Percentiles rank a stretch among this genome's conserved stretches.
These are phyloP conservation scores for Adelphocoris suturalis DNA, from an alignment of 2,888 invertebrate species.

Conservation along the genomic window DNA sequence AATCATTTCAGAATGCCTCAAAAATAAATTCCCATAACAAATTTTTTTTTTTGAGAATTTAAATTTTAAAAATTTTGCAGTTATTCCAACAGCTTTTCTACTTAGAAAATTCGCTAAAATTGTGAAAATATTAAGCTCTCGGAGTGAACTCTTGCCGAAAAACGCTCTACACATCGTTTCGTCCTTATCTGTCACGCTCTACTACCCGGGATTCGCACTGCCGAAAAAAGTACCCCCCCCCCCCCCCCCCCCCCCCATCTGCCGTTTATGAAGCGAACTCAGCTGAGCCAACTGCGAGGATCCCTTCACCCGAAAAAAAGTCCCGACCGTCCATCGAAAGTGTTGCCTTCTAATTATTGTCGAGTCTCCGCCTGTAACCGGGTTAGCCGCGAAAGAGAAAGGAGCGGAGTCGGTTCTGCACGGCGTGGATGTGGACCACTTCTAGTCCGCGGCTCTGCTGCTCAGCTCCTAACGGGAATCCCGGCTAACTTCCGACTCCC, in stretches of 20 bases:
- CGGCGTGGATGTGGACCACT: slow-evolving; percentile 46
- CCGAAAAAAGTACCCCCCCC: background rate
- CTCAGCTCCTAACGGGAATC: slow-evolving; percentile 6
- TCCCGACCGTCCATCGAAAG: slow-evolving; percentile 23
- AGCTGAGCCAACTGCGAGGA: background rate
- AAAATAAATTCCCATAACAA: no score
- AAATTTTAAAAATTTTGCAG: no score
- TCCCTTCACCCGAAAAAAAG: slow-evolving; percentile 13
- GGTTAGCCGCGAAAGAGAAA: slow-evolving; percentile 51
- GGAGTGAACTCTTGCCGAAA: no score
- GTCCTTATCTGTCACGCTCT: background rate
- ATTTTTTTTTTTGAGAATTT: no score
- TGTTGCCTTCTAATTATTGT: slow-evolving; percentile 45
- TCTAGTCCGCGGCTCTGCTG: background rate
- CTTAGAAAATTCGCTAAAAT: no score
- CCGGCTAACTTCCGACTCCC: background rate
- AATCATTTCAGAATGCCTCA: no score
- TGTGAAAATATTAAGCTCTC: no score
- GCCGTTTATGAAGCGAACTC: no score
- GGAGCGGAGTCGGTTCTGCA: slow-evolving; percentile 34
- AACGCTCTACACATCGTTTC: no score
- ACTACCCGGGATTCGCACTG: background rate
- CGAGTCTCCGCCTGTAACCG: slow-evolving; percentile 29
- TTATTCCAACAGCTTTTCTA: no score
- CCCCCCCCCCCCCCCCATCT: background rate